Evolutionary conservation across 2,113 vertebrate species (phyloP).

Genomic region (Clupea harengus): DNA sequence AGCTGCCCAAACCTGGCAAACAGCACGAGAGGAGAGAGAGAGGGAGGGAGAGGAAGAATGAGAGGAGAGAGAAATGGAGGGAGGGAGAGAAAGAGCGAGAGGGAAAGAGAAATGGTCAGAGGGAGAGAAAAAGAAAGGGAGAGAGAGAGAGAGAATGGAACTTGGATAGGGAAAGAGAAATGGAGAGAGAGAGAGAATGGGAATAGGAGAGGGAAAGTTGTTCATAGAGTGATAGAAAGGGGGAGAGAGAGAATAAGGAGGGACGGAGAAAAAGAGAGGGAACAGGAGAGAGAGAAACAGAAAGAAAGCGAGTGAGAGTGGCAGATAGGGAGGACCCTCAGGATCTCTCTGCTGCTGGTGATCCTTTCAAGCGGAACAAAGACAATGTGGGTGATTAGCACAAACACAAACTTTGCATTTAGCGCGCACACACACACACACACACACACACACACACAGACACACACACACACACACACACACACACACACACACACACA

Average conservation of each 20-base stretch:
- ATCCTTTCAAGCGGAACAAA: conserved; percentile 50
- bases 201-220: background rate
- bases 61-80: background rate
- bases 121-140: background rate
- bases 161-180: background rate
- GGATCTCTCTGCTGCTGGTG: conserved; percentile 26
- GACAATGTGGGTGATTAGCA: conserved; percentile 49
- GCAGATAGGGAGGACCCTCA: conserved; percentile 18
- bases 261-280: background rate
- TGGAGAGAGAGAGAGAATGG: background rate
- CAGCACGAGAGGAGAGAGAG: background rate
- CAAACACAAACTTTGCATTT: conserved; percentile 47
- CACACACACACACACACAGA: conserved; percentile 5
- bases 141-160: background rate
- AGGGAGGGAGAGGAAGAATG: background rate
- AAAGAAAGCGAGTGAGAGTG: background rate
- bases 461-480: background rate
- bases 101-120: background rate
- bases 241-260: background rate
- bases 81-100: background rate
- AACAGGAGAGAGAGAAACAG: background rate
- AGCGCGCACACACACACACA: background rate
- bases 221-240: too few relatives aligned
- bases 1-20: background rate
- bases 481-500: background rate